phyloP scores from a whole-genome alignment of 1,140 invertebrate species.

The Aphidius gifuensis region DNA sequence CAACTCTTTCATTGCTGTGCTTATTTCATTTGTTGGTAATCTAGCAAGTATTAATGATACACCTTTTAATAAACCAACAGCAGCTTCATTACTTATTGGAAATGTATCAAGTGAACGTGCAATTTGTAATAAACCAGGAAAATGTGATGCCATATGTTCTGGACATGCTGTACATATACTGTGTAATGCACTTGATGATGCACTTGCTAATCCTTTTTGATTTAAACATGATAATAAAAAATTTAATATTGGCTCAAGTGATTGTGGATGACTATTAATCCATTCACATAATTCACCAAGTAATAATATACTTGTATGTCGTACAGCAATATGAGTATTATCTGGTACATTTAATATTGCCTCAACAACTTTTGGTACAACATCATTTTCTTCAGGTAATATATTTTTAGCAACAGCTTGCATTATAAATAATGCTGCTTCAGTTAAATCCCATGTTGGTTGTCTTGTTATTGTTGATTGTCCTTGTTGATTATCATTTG shows the following conservation, averaged over 20 bases:
- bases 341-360: conserved; percentile 83
- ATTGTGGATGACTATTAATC: conserved; percentile 84
- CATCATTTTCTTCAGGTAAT: conserved; percentile 85
- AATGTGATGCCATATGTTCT: conserved; percentile 76
- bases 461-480: conserved; percentile 48
- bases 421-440: conserved; percentile 96
- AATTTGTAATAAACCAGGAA: conserved; percentile 77
- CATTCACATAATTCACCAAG: conserved; percentile 93
- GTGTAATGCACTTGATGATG: conserved; percentile 73
- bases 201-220: conserved; percentile 69
- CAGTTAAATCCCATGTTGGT: conserved; percentile 85
- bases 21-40: conserved; percentile 63
- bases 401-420: conserved; percentile 93
- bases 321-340: conserved; percentile 82
- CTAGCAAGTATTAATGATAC: conserved; percentile 62
- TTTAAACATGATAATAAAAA: conserved; percentile 74
- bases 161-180: conserved; percentile 77
- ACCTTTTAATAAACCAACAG: conserved; percentile 81
- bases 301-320: conserved; percentile 83
- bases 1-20: conserved; percentile 72
- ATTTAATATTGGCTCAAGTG: conserved; percentile 74
- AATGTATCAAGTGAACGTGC: conserved; percentile 76
- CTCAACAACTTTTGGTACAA: conserved; percentile 90
- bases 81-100: conserved; percentile 75
- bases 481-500: conserved; percentile 30